A percentile compares a stretch with the other conserved stretches of the same genome.
phyloP scores from a whole-genome alignment of 2,797 vertebrate genomes.

The Podarcis lilfordi region DNA sequence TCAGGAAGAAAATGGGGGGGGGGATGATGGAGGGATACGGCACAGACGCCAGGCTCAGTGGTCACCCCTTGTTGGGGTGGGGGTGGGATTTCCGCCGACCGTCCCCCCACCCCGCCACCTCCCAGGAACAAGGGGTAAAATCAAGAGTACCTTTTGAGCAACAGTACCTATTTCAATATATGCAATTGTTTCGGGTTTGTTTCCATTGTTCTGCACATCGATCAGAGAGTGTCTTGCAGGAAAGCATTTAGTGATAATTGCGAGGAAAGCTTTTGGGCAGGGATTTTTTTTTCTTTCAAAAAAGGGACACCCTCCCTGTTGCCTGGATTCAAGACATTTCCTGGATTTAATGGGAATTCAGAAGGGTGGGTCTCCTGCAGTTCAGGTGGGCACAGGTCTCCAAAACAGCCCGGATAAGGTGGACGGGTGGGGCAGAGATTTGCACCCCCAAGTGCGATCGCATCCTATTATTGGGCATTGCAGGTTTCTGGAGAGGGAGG shows the following conservation, averaged over 20 bases:
- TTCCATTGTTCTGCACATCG: no score
- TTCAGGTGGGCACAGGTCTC: background rate
- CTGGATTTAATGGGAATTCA: background rate
- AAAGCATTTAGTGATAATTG: no score
- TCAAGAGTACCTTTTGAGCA: background rate
- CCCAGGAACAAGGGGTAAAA: background rate
- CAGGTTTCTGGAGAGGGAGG: background rate
- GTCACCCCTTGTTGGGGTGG: background rate
- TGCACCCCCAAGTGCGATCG: no score
- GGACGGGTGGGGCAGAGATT: background rate
- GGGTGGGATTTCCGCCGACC: no score
- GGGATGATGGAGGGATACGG: background rate
- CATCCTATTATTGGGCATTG: background rate
- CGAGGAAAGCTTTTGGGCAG: background rate
- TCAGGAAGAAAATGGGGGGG: background rate
- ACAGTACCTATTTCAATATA: no score
- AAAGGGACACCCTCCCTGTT: background rate
- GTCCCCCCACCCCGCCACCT: background rate
- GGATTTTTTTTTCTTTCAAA: no score
- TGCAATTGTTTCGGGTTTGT: no score
- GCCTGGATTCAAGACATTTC: no score
- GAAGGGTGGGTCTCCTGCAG: background rate
- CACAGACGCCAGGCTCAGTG: background rate
- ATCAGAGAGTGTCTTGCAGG: no score
- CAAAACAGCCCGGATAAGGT: background rate